phyloP scores from a whole-genome alignment of 1,140 invertebrate genomes.

The Cryptotermes secundus region DNA sequence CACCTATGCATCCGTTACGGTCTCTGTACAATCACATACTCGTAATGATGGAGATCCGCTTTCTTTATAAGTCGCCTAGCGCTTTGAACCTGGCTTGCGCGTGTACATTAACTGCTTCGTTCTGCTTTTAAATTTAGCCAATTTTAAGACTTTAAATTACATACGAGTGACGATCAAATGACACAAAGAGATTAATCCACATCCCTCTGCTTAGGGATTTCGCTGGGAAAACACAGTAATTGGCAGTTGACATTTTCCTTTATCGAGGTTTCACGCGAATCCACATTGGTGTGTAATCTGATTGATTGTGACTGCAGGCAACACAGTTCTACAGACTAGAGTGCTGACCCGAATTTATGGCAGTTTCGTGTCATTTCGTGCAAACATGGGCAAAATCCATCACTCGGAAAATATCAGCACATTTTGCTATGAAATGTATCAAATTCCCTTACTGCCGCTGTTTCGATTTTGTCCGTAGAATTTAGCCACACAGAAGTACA shows the following conservation, averaged over 20 bases:
- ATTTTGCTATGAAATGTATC: neutral
- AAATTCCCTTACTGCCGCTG: neutral
- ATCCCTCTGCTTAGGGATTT: neutral
- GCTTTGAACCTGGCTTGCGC: no score
- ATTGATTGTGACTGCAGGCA: neutral
- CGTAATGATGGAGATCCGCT: no score
- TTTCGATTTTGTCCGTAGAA: no score
- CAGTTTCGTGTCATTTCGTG: neutral
- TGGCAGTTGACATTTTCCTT: neutral
- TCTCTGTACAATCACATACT: no score
- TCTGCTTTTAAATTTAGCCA: neutral
- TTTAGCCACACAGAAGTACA: no score
- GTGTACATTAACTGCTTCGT: neutral
- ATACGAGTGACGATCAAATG: neutral
- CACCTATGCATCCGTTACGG: no score
- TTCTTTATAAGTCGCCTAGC: no score
- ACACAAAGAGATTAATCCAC: neutral
- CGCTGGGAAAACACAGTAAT: neutral
- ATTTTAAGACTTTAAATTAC: neutral
- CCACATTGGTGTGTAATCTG: neutral
- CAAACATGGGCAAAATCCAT: neutral
- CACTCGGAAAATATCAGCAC: neutral
- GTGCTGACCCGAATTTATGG: neutral
- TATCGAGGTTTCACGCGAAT: neutral
- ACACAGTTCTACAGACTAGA: neutral